Base-by-base conservation (phyloP, 1,140 invertebrate species). In the Rhopalosiphum padi region DNA sequence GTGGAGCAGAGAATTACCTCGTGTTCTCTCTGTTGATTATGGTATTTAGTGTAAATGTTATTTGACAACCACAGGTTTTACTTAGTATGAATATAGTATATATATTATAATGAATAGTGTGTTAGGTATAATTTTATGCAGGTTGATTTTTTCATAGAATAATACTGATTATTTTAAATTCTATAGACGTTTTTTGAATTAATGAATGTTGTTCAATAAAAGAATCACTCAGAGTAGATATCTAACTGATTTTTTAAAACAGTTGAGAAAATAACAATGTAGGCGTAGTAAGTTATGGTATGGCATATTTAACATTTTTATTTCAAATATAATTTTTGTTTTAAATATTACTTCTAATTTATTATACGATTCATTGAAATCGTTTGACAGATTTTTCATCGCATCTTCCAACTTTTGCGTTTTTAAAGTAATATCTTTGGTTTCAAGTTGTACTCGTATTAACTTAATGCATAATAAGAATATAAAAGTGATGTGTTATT, bases 271-370 rank as follows among this genome's bases (percentile, higher is more conserved):
- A 43, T 41, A 85, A 25, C 9, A 85, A 11, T 0, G 23, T 25
- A 30, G 23, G 5, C 22, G 15, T 41, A 35, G 0, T 37, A 9
- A 18, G 0, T 35, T 25, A 41, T 43, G 9, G 35, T 85, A 41
- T 1, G 7, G 8, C 0, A 35, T 83, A 83, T 41, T 23, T 23
- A 83, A 37, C 2, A 41, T 83, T 23, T 22, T 83, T 83, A 3
- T 83, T 86, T 86, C n/a, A 35, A 51, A 35, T 35, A 48, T 88
- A 18, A 41, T 83, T 23, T 22, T 83, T 83, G 3, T 83, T 86
- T 86, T 51, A 35, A 51, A 35, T 35, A 48, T 88, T 89, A 89
- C 87, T 41, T 89, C 87, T 89, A 89, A 53, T 37, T 89, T 55
- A 15, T 22, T 89, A 37, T 89, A 89, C n/a, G 18, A 37, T 25